phyloP scores from a whole-genome alignment of 2,888 invertebrate species.

The Sarcophaga subvicina region DNA sequence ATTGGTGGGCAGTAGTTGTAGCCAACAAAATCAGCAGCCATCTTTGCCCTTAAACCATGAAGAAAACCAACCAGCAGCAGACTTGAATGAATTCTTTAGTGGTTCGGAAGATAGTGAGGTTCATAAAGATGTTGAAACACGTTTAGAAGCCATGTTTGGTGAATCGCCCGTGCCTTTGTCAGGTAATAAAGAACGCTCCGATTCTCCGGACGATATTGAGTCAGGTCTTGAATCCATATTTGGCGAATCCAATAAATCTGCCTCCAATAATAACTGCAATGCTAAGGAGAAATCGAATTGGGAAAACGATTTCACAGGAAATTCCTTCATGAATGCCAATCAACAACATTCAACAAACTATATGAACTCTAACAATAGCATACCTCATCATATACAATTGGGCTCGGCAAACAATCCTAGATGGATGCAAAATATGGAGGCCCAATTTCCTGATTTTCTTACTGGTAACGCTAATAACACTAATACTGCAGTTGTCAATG shows the following conservation, averaged over 20 bases:
- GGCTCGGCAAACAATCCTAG: constrained; percentile 79
- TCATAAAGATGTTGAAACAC: constrained; percentile 81
- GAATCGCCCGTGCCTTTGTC: constrained; percentile 80
- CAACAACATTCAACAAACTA: constrained; percentile 52
- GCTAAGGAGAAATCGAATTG: constrained; percentile 74
- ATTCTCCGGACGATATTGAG: constrained; percentile 62
- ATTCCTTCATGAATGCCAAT: constrained; percentile 67
- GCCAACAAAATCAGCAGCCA: constrained; percentile 77
- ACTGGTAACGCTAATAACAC: constrained; percentile 68
- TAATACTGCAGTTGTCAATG: constrained; percentile 26
- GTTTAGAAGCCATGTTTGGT: constrained; percentile 81
- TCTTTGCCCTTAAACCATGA: constrained; percentile 70
- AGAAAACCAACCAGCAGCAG: constrained; percentile 75
- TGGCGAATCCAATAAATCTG: constrained; percentile 77
- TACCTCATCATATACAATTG: constrained; percentile 78
- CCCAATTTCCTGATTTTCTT: constrained; percentile 79
- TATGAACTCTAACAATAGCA: constrained; percentile 67
- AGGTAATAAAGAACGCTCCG: constrained; percentile 59
- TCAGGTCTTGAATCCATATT: constrained; percentile 81
- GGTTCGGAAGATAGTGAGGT: constrained; percentile 77
- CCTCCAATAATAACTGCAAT: constrained; percentile 68
- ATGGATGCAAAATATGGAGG: constrained; percentile 81
- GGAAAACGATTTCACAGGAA: constrained; percentile 71
- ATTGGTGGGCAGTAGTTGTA: constrained; percentile 72
- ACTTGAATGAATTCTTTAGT: constrained; percentile 77